phyloP scores from a whole-genome alignment of 2,113 vertebrate species.

The Xiphophorus couchianus region DNA sequence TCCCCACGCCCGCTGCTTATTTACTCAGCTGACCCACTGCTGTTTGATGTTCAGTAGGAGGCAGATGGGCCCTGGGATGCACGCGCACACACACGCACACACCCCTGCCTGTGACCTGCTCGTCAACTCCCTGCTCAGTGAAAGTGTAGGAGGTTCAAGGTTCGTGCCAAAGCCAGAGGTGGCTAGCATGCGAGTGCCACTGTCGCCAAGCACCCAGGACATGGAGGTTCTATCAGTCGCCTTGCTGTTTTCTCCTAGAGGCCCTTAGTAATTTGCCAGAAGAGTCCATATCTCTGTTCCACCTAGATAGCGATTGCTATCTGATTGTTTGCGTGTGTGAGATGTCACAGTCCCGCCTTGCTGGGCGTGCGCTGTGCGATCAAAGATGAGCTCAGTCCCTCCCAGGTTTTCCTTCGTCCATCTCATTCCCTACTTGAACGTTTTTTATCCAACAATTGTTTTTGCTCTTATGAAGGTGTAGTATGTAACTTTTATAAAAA shows the following conservation, averaged over 20 bases:
- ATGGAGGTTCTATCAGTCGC: slow-evolving; percentile 73
- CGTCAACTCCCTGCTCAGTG: slow-evolving; percentile 49
- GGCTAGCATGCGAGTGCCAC: slow-evolving; percentile 68
- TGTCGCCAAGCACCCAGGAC: slow-evolving; percentile 47
- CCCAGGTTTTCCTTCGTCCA: slow-evolving; percentile 1
- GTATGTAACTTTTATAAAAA: too few species aligned
- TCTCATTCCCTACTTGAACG: slow-evolving; percentile 1
- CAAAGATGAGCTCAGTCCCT: slow-evolving; percentile 32
- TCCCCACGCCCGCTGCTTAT: slow-evolving; percentile 57
- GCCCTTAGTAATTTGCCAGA: slow-evolving; percentile 56
- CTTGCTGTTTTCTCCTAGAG: slow-evolving; percentile 48
- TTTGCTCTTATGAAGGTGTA: not conserved
- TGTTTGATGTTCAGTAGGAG: slow-evolving; percentile 70
- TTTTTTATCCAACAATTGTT: not conserved
- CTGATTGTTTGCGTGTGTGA: slow-evolving; percentile 9
- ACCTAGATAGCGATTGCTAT: slow-evolving; percentile 62
- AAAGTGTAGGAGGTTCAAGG: slow-evolving; percentile 52
- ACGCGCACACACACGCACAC: not conserved
- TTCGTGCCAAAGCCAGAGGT: slow-evolving; percentile 71
- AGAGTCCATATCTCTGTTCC: slow-evolving; percentile 59
- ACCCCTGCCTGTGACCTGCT: slow-evolving; percentile 38
- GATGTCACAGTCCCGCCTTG: slow-evolving; percentile 27
- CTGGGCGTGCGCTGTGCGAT: slow-evolving; percentile 16
- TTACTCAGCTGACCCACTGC: slow-evolving; percentile 75
- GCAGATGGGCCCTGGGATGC: slow-evolving; percentile 32